Evolutionary conservation across 2,888 invertebrate genomes (phyloP).

Genomic region (Aphidoletes aphidimyza): DNA sequence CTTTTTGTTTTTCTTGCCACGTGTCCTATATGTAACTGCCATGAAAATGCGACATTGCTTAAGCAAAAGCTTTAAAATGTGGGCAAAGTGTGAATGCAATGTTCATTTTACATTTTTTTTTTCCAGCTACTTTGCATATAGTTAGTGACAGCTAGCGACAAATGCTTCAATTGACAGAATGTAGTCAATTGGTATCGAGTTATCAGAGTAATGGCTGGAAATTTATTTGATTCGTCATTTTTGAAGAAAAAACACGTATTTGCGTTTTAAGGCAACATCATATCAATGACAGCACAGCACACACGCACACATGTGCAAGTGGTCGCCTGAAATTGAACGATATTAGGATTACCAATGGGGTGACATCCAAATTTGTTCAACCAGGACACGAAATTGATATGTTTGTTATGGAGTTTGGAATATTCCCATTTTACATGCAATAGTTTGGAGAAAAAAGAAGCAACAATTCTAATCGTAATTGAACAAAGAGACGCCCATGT

Average conservation of each 20-base stretch:
- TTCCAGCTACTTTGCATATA: not conserved
- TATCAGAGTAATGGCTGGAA: not conserved
- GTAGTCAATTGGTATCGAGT: not conserved
- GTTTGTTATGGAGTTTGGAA: not conserved
- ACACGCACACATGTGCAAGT: not conserved
- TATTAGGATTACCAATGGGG: not conserved
- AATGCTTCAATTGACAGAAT: too few species aligned
- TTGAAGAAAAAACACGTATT: not conserved
- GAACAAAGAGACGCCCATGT: not conserved
- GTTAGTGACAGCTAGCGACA: too few species aligned
- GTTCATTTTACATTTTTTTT: not conserved
- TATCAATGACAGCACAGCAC: slow-evolving; percentile 5
- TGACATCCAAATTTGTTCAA: not conserved
- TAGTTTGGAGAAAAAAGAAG: not conserved
- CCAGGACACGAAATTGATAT: not conserved
- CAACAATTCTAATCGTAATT: not conserved
- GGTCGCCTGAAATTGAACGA: not conserved
- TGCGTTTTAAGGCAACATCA: too few species aligned
- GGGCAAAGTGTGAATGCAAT: not conserved
- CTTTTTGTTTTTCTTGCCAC: too few species aligned
- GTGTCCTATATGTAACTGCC: too few species aligned
- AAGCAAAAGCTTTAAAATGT: too few species aligned
- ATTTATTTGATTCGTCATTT: not conserved
- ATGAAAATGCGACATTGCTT: too few species aligned
- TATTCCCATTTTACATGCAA: not conserved